These are phyloP conservation scores for Triplophysa tibetana DNA, from an alignment of 2,113 vertebrate genomes.

Conservation along the genomic window DNA sequence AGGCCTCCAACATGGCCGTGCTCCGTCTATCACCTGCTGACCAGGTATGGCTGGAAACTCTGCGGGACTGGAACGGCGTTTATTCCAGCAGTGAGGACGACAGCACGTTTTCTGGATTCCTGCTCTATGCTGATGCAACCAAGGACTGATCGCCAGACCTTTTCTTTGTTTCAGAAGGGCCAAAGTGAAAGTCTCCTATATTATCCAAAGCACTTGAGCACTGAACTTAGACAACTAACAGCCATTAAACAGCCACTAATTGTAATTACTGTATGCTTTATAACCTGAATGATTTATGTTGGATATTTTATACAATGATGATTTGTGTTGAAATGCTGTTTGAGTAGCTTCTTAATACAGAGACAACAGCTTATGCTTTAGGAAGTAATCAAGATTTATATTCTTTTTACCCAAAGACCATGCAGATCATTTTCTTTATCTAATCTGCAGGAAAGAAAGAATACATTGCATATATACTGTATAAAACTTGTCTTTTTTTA, in stretches of 20 bases:
- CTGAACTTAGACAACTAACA: slow-evolving; percentile 21
- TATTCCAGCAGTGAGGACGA: slow-evolving; percentile 90
- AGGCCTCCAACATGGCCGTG: slow-evolving; percentile 86
- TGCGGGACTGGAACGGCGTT: slow-evolving; percentile 90
- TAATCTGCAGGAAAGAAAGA: not conserved
- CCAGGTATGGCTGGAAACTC: slow-evolving; percentile 91
- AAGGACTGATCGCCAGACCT: slow-evolving; percentile 37
- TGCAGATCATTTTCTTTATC: not conserved
- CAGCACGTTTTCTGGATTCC: slow-evolving; percentile 91
- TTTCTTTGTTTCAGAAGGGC: not conserved
- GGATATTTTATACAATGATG: not conserved
- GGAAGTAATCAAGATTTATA: not conserved
- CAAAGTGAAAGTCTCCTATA: not conserved
- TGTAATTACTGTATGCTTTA: not conserved
- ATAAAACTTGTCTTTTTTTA: no score
- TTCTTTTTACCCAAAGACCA: not conserved
- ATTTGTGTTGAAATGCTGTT: not conserved
- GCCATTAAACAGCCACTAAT: slow-evolving; percentile 40
- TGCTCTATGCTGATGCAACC: slow-evolving; percentile 81
- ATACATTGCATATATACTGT: no score
- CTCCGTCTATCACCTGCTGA: slow-evolving; percentile 81
- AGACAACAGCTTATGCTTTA: not conserved
- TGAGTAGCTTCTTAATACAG: not conserved
- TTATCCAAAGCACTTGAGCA: slow-evolving; percentile 20
- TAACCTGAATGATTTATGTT: not conserved